Base-by-base conservation (phyloP, 2,888 invertebrate genomes). In the Sturmia bella region DNA sequence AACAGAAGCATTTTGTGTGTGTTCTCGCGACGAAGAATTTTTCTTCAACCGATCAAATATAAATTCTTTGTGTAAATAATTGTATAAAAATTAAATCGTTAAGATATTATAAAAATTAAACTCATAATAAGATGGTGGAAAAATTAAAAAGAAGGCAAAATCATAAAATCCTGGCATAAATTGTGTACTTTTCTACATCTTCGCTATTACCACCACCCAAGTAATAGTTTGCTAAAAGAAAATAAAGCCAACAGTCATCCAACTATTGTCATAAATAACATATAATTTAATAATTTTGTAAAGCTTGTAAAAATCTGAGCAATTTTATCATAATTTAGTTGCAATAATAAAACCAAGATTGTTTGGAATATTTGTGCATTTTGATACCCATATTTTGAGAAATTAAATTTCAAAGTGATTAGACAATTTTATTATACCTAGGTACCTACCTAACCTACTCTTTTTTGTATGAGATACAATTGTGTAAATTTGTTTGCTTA, bases 51-150 rank as follows among this genome's bases (percentile, higher is more conserved):
- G 68, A 79, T 75, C 75, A 74, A 79, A 70, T 69, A 80, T 86
- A 85, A 85, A 87, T 86, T 88, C 88, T 87, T 89, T 89, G 89
- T 88, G 88, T 88, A 88, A 89, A 88, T 88, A 88, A 86, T 88
- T 88, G 88, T 88, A 88, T 85, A 82, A 78, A 80, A 76, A 48
- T 85, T 88, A 86, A 88, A 87, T 87, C 84, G 85, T 84, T 85
- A 88, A 88, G 87, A 86, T 84, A 61, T 59, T 45, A 64, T 39
- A 56, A 74, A 64, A 86, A 86, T 84, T 78, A 85, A 61, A 66
- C 21, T 56, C 72, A 59, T 69, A n/a, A n/a, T n/a, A 24, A 57
- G 63, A 68, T 76, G 69, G 72, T 76, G 76, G 48, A 61, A 72
- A 68, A 50, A 37, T 59, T 9, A 32, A 15, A 43, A 68, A 54